phyloP scores from a whole-genome alignment of 2,888 invertebrate species.

The Orthonevra nobilis region DNA sequence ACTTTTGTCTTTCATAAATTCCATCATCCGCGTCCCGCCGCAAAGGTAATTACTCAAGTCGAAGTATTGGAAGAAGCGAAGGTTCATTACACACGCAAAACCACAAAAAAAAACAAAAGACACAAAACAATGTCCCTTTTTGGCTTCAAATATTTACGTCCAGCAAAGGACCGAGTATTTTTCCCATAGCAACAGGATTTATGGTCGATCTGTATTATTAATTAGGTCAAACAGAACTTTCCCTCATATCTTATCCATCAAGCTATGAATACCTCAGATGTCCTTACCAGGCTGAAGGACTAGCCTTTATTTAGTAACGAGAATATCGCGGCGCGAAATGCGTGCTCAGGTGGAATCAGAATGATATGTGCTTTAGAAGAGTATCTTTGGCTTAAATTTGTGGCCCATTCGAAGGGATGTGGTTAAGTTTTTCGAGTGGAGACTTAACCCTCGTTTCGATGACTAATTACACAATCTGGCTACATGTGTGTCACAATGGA shows the following conservation, averaged over 20 bases:
- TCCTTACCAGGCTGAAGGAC: neutral
- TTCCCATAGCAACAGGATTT: neutral
- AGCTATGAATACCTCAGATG: constrained; percentile 7
- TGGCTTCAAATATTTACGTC: neutral
- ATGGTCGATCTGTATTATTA: constrained; percentile 25
- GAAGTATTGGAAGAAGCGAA: neutral
- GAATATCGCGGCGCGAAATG: no score
- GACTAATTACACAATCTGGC: neutral
- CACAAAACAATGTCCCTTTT: neutral
- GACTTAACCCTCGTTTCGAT: neutral
- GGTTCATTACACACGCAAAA: neutral
- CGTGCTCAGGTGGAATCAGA: no score
- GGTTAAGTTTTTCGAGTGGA: neutral
- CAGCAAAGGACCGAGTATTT: neutral
- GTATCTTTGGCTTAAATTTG: constrained; percentile 4
- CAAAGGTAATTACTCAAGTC: constrained; percentile 16
- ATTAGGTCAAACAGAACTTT: constrained; percentile 1
- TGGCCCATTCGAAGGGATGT: neutral
- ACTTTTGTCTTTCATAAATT: constrained; percentile 16
- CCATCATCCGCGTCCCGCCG: neutral
- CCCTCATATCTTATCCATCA: neutral
- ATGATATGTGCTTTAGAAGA: no score
- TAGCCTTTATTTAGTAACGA: no score
- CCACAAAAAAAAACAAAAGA: no score
- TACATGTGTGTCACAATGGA: neutral